Evolutionary conservation across 2,797 vertebrate genomes (phyloP), one percentile per base, ranked within the genome.

Genomic region (Phaenicophaeus curvirostris): DNA sequence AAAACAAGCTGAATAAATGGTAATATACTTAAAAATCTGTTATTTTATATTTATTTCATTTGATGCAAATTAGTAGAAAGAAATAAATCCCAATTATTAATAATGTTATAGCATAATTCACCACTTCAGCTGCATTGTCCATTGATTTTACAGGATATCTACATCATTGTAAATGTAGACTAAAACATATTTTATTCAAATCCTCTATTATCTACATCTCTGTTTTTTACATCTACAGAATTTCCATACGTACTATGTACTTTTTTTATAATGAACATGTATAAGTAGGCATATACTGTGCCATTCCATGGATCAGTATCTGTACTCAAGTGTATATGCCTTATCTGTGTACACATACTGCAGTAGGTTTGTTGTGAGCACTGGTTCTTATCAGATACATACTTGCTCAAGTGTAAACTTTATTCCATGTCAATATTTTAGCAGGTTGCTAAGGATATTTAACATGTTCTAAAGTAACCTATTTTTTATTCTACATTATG

Each of bases 361-460:
- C 79, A 89, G 3, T 74, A 31, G 33, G 28, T 65, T 96, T 66
- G 42, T 72, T 79, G 33, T 59, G 59, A 87, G 58, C 44, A 35
- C 48, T 63, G 51, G 53, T 23, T 92, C 93, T 97, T 95, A 96
- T 96, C 95, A 97, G 90, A 96, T 96, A 97, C 89, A 95, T 96
- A 97, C 96, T 96, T 96, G 89, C 87, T 94, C 37, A 72, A 93
- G 78, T 87, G 75, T 91, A 92, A 96, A 95, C 83, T 95, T 80
- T 37, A 95, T 85, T 67, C 80, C 48, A 12, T 80, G 91, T 80
- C 85, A 91, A 91, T 95, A 96, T 90, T 96, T 95, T 87, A 96
- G 67, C 80, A 91, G 83, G 66, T 84, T 93, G 83, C 87, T 93
- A 86, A 90, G 61, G 59, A 88, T 95, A 96, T 92, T 96, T 94